Base-by-base conservation (phyloP, 1,140 invertebrate genomes). In the Procambarus virginalis region DNA sequence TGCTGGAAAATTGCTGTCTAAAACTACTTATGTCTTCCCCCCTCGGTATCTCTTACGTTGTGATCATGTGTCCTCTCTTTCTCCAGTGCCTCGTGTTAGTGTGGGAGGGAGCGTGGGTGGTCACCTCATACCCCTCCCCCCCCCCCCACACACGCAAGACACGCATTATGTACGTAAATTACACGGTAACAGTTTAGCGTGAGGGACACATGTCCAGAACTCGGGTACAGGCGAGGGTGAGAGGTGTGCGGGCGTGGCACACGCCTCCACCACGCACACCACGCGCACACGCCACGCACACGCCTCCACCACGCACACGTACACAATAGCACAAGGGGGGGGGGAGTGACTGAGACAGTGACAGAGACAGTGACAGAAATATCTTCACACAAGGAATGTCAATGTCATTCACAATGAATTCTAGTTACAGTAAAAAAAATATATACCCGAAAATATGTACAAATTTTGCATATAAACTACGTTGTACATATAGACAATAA, bases 111-210 rank as follows among this genome's bases (percentile, higher is more conserved):
- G 12, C 46, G 17, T 34, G 60, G 45, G 22, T 0, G 14, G 55
- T 64, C 60, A 64, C 12, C 4, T 20, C 4, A 17, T 3, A 73
- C 10, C 3, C 68, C 34, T 3, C 4, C 68, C 68, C 14, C 4
- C 22, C 22, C 14, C n/a, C n/a, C 2, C 48, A 46, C 6, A 22
- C 80, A 82, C 80, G 80, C 79, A 81, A 82, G n/a, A 51, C 17
- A 51, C 9, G 45, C 60, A 64, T 68, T 82, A 78, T 82, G 68
- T 68, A 46, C 45, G 46, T 60, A 82, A 68, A 82, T 82, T 45
- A 82, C 58, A 68, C 14, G 34, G 22, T 45, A 64, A 82, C 68
- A 68, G 58, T 82, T 82, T 46, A 82, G 46, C 80, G 51, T 82
- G 80, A 4, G 17, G 48, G 46, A 34, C 34, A 82, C 34, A 48